Evolutionary conservation across 2,888 invertebrate genomes (phyloP).

Genomic region (Camptogramma bilineatum): DNA sequence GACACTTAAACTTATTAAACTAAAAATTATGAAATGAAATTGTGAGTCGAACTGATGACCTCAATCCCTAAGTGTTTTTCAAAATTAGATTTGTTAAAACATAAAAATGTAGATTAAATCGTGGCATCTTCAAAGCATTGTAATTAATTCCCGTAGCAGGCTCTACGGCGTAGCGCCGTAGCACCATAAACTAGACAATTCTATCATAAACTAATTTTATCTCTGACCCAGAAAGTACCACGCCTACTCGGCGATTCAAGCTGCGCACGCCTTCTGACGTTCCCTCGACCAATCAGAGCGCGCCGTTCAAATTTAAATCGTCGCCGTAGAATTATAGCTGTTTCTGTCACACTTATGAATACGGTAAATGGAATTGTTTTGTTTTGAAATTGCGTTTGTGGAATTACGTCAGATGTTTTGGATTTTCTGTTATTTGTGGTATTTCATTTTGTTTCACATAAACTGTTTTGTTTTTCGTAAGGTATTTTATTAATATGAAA

Average conservation of each 20-base stretch:
- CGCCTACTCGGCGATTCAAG: slow-evolving; percentile 73
- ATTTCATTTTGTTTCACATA: neutral
- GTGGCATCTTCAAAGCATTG: neutral
- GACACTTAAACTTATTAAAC: too few species aligned
- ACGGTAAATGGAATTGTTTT: slow-evolving; percentile 36
- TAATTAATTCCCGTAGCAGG: slow-evolving; percentile 45
- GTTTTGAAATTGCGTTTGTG: slow-evolving; percentile 30
- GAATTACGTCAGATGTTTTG: slow-evolving; percentile 5
- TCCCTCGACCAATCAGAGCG: slow-evolving; percentile 79
- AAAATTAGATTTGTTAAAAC: too few species aligned
- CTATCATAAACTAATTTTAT: slow-evolving; percentile 65
- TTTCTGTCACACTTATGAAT: slow-evolving; percentile 65
- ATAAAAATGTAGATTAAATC: neutral
- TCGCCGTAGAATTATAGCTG: slow-evolving; percentile 63
- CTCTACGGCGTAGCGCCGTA: slow-evolving; percentile 70
- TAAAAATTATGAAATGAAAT: too few species aligned
- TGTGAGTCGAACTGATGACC: too few species aligned
- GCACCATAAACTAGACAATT: slow-evolving; percentile 59
- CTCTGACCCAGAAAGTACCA: slow-evolving; percentile 61
- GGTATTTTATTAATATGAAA: neutral
- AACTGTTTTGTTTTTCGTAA: neutral
- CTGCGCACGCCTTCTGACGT: slow-evolving; percentile 62
- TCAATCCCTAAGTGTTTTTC: too few species aligned
- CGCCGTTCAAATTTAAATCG: slow-evolving; percentile 69
- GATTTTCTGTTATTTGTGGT: slow-evolving; percentile 1